phyloP scores from a whole-genome alignment of 1,140 invertebrate species.

The Drosophila neocordata region DNA sequence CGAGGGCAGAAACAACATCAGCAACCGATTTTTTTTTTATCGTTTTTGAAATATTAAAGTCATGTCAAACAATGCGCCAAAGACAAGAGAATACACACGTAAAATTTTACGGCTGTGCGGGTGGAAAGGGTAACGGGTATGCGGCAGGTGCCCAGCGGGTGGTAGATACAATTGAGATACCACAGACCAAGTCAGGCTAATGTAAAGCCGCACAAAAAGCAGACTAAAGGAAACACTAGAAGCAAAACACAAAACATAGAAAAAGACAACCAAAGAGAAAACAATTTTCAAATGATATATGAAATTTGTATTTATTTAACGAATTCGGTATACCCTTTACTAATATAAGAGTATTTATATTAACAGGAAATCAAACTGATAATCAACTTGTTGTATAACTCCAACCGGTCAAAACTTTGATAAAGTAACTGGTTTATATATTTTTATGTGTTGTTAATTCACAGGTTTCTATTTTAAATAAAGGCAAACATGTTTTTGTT shows the following conservation, averaged over 20 bases:
- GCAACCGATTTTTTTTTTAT: slow-evolving; percentile 44
- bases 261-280: not conserved
- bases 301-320: not conserved
- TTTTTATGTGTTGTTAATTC: too few relatives aligned
- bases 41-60: slow-evolving; percentile 64
- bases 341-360: too few relatives aligned
- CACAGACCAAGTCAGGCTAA: not conserved
- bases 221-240: not conserved
- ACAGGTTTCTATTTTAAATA: too few relatives aligned
- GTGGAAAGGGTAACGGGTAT: not conserved
- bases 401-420: too few relatives aligned
- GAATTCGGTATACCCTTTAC: not conserved
- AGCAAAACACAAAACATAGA: not conserved
- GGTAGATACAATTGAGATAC: slow-evolving; percentile 6
- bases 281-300: not conserved
- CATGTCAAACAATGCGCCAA: slow-evolving; percentile 76
- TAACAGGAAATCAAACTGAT: too few relatives aligned
- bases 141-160: not conserved
- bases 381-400: too few relatives aligned
- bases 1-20: not conserved
- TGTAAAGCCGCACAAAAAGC: not conserved
- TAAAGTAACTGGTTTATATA: too few relatives aligned
- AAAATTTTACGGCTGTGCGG: not conserved
- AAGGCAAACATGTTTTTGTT: too few relatives aligned
- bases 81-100: slow-evolving; percentile 52